Conservation (phyloP, 2,888 invertebrate species). For the Thymelicus acteon region DNA sequence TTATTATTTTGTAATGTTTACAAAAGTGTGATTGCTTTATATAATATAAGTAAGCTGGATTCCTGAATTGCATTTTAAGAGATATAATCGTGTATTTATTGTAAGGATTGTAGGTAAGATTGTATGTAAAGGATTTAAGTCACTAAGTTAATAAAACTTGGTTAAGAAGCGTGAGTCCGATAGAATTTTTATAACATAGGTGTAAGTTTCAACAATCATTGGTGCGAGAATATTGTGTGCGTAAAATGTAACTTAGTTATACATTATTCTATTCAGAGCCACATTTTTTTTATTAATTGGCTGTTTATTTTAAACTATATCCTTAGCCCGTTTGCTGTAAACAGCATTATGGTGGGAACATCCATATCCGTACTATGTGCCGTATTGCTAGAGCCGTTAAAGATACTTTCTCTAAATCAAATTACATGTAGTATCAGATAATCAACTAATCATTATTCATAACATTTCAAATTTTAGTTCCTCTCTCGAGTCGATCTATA, state of each 20-base stretch:
- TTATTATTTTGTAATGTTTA: constrained; percentile 40
- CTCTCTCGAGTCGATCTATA: too few relatives aligned
- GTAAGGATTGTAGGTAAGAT: constrained; percentile 18
- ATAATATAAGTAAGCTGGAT: constrained; percentile 41
- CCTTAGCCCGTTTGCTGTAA: neutral
- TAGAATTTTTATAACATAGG: constrained; percentile 24
- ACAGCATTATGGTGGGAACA: neutral
- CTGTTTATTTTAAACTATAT: neutral
- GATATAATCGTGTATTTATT: constrained; percentile 28
- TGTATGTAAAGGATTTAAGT: constrained; percentile 32
- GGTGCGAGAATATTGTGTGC: constrained; percentile 22
- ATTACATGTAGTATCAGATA: too few relatives aligned
- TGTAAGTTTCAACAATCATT: constrained; percentile 21
- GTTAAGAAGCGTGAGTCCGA: constrained; percentile 37
- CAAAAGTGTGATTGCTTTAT: constrained; percentile 40
- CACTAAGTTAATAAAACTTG: constrained; percentile 29
- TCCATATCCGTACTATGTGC: too few relatives aligned
- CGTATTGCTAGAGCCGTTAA: too few relatives aligned
- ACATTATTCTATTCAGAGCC: neutral
- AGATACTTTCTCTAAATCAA: too few relatives aligned
- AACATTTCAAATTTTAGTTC: too few relatives aligned
- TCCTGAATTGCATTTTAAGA: constrained; percentile 49
- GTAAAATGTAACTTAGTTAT: neutral
- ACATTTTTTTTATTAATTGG: neutral
- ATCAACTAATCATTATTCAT: too few relatives aligned